Base-by-base conservation (phyloP, 2,797 vertebrate genomes). In the Phylloscopus collybita region DNA sequence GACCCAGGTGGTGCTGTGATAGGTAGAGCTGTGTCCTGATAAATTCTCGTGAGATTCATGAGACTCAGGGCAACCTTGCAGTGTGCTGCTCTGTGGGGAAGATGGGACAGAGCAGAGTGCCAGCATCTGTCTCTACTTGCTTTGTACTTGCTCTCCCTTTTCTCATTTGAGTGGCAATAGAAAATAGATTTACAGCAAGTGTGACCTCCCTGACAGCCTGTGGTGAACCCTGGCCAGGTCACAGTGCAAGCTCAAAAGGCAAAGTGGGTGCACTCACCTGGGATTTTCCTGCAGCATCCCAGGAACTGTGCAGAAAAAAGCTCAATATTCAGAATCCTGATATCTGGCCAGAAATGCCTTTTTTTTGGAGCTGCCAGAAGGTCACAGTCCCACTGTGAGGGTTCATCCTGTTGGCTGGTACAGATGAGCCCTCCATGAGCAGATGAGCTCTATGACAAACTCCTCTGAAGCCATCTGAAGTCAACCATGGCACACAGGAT, bases 1-100 rank as follows among this genome's bases (percentile, higher is more conserved):
- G 62, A 7, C 1, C 54, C 40, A 49, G 21, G 18, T 45, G 44
- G 30, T 79, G 59, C 32, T 88, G 38, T 72, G 66, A 7, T 20
- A 47, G 0, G 1, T n/a, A 59, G 29, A 65, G 18, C 11, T 30
- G 5, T 20, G 19, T 36, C 44, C 32, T 47, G 15, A 12, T 4
- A 38, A 59, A 22, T 50, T n/a, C 29, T 50, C 7, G 5, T 27
- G 34, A 59, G 27, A 36, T 60, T n/a, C 11, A 5, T 11, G 34
- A 57, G 32, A 12, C 38, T 65, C 17, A 40, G 32, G 13, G 17
- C 6, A 3, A 4, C 38, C 22, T 70, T 73, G 30, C 11, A 20
- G 17, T 7, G 44, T 80, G 38, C 19, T 83, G 36, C n/a, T 74
- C 38, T 45, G 4, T 0, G 2, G 32, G 12, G 17, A 66, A 56